These are phyloP conservation scores for Oreocharis arfaki DNA, from an alignment of 2,113 vertebrate species.

Conservation along the genomic window DNA sequence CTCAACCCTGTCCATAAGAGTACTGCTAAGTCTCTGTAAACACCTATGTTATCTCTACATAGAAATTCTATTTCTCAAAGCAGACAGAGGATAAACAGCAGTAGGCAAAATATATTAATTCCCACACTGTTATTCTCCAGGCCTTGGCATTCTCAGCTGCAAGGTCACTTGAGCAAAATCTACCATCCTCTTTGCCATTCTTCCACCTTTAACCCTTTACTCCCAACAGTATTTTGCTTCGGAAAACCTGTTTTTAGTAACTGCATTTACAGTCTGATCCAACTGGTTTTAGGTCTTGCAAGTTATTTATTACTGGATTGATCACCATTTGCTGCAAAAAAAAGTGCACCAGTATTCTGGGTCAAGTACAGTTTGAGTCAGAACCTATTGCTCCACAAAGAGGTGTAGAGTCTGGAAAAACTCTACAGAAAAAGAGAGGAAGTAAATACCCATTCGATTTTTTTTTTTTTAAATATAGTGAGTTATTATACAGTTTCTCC, in stretches of 20 bases:
- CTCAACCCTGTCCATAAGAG: rapidly evolving
- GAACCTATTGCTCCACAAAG: neutral
- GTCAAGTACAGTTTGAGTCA: neutral
- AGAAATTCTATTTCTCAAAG: neutral
- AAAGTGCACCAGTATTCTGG: too few relatives aligned
- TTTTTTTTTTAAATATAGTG: neutral
- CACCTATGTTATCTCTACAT: neutral
- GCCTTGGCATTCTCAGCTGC: neutral
- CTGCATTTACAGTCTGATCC: neutral
- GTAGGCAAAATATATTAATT: neutral
- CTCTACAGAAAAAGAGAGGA: neutral
- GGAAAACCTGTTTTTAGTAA: neutral
- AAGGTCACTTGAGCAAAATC: neutral
- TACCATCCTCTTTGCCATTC: neutral
- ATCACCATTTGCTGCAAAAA: neutral
- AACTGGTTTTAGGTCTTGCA: neutral
- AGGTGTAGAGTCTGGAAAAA: neutral
- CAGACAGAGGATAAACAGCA: neutral
- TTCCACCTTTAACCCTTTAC: neutral
- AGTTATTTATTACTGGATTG: neutral
- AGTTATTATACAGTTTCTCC: neutral
- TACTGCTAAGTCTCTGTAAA: neutral
- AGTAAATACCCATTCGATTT: neutral
- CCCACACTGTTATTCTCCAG: neutral
- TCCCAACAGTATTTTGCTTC: neutral